Base-by-base conservation (phyloP, 2,113 vertebrate genomes). In the Lophura nycthemera region DNA sequence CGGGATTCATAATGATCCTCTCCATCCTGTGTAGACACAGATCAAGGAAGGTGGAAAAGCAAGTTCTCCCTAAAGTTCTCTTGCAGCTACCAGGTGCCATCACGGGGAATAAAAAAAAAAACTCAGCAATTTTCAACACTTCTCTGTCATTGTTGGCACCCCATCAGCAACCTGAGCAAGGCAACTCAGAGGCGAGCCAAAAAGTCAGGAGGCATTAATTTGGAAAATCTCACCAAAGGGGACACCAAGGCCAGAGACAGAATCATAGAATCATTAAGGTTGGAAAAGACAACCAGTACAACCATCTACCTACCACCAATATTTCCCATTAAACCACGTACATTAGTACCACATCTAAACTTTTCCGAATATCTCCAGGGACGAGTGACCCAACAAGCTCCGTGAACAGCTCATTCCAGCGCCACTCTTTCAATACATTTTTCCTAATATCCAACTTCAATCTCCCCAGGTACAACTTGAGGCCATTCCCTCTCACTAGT, bases 161-260 rank as follows among this genome's bases (percentile, higher is more conserved):
- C 25, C 0, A 36, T 81, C 95, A 91, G 60, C 50, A 89, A 60
- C 50, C 70, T 13, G 43, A 6, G 8, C 59, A 78, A 84, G 84
- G 24, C 81, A 84, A 66, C 0, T 1, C 0, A 0, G 22, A 4
- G 32, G 75, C 42, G 38, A n/a, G 47, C 72, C 50, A n/a, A 69
- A 83, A 77, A 43, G 42, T 42, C 78, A 69, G 48, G 34, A 80
- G 47, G 54, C 78, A 90, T 67, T 14, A 71, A 82, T 22, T 13
- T 50, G 48, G 22, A 24, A 50, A 50, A 50, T 22, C 22, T 21
- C 48, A 22, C 87, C 21, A 74, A 40, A 61, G 36, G 20, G 20
- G 21, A 24, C n/a, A 48, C 61, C 38, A 65, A 77, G 27, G 20
- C 54, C 56, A 34, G 69, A 77, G 66, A 40, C 19, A 22, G 47